Evolutionary conservation across 2,888 invertebrate species (phyloP).

Genomic region (Melinaea marsaeus): DNA sequence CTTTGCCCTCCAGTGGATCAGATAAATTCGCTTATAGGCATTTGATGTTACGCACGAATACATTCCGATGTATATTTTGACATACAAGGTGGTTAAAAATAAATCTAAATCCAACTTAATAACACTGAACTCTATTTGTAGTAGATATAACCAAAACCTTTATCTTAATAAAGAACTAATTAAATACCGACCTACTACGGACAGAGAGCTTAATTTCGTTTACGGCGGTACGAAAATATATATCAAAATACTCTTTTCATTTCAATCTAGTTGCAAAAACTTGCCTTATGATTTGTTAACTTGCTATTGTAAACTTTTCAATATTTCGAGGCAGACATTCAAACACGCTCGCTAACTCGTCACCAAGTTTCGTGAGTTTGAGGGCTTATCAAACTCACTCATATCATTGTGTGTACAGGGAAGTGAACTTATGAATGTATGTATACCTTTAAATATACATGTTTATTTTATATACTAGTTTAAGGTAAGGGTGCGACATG

Average conservation of each 20-base stretch:
- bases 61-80: conserved; percentile 9
- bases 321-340: background rate
- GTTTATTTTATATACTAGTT: conserved; percentile 14
- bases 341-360: conserved; percentile 1
- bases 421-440: conserved; percentile 17
- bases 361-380: conserved; percentile 24
- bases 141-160: too few relatives aligned
- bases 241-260: too few relatives aligned
- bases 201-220: too few relatives aligned
- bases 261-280: too few relatives aligned
- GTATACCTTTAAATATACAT: background rate
- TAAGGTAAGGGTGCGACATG: conserved; percentile 3
- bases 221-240: too few relatives aligned
- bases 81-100: conserved; percentile 1
- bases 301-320: background rate
- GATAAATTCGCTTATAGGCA: conserved; percentile 22
- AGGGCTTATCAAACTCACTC: conserved; percentile 29
- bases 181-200: too few relatives aligned
- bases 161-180: too few relatives aligned
- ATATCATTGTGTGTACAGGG: conserved; percentile 23
- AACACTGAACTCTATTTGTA: too few relatives aligned
- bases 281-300: too few relatives aligned
- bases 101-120: background rate
- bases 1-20: conserved; percentile 9
- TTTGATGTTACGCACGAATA: conserved; percentile 21